Conservation (phyloP, 92 coral and sea anemone genomes). For the Actinernus sp. region DNA sequence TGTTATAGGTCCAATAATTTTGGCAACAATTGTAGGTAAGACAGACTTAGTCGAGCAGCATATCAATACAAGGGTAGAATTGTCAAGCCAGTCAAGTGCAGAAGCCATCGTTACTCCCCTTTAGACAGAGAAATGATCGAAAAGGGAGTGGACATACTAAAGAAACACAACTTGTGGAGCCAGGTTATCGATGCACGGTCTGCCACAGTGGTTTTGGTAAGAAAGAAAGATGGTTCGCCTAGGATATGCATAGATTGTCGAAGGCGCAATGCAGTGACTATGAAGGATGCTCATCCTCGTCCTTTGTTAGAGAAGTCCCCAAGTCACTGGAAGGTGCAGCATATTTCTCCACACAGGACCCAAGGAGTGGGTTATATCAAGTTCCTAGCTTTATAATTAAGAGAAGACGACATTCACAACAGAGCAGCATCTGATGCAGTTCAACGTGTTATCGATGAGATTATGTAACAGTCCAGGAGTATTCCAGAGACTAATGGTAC, state of each 20-base stretch:
- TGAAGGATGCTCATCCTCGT: neutral
- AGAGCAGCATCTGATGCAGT: slow-evolving; percentile 4
- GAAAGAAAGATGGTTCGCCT: neutral
- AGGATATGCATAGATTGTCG: neutral
- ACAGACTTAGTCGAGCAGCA: too few relatives aligned
- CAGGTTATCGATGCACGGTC: neutral
- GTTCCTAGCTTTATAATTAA: neutral
- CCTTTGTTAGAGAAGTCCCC: slow-evolving; percentile 4
- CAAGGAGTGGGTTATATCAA: slow-evolving; percentile 2
- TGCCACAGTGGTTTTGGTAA: neutral
- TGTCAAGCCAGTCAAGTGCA: neutral
- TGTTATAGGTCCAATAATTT: too few relatives aligned
- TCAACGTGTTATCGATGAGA: neutral
- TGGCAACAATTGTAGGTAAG: too few relatives aligned
- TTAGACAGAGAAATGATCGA: neutral
- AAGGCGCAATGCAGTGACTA: neutral
- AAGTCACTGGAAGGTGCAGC: slow-evolving; percentile 2
- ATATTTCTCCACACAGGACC: neutral
- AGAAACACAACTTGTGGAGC: neutral
- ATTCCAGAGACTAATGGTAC: slow-evolving; percentile 17
- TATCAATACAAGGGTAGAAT: too few relatives aligned
- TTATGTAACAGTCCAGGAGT: neutral
- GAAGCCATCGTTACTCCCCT: neutral
- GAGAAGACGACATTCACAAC: slow-evolving; percentile 7
- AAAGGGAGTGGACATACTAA: neutral